A percentile compares a stretch with the other conserved stretches of the same genome.
These are phyloP conservation scores for Stegophylla sp. DNA, from an alignment of 2,888 invertebrate species.

Conservation along the genomic window DNA sequence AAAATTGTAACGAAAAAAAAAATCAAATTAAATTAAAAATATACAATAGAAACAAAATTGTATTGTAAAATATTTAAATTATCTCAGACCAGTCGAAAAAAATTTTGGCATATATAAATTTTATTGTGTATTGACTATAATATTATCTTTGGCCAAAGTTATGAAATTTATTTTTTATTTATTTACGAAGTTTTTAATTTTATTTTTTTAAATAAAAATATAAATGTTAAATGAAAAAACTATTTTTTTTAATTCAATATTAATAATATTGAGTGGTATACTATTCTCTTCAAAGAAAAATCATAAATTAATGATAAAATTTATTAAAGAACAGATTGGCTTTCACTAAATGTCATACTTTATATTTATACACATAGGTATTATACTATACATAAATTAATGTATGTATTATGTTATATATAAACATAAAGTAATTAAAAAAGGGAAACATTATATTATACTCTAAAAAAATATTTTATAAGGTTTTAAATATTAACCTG, in stretches of 20 bases:
- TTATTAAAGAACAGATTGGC: conserved; percentile 3
- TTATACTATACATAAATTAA: no score
- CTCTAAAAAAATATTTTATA: conserved; percentile 34
- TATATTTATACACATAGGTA: background rate
- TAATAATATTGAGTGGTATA: background rate
- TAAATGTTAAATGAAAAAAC: background rate
- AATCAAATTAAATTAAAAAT: conserved; percentile 10
- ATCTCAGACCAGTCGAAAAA: background rate
- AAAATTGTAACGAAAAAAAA: background rate
- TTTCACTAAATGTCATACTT: conserved; percentile 41
- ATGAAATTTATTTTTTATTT: background rate
- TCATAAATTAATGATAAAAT: conserved; percentile 21
- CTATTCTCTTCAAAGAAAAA: conserved; percentile 1
- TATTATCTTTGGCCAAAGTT: conserved; percentile 48
- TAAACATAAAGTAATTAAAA: conserved; percentile 13
- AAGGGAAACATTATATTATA: conserved; percentile 11
- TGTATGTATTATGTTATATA: background rate
- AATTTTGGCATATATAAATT: conserved; percentile 30
- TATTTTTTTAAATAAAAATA: background rate
- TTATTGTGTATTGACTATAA: conserved; percentile 29
- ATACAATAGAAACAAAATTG: conserved; percentile 6
- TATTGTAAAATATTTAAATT: conserved; percentile 7
- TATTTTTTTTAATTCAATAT: background rate
- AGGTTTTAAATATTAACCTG: conserved; percentile 26
- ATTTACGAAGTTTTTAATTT: conserved; percentile 9